Percentiles rank a stretch among this genome's conserved stretches.
Conservation (phyloP, 2,797 vertebrate genomes). For the Melanogrammus aeglefinus region DNA sequence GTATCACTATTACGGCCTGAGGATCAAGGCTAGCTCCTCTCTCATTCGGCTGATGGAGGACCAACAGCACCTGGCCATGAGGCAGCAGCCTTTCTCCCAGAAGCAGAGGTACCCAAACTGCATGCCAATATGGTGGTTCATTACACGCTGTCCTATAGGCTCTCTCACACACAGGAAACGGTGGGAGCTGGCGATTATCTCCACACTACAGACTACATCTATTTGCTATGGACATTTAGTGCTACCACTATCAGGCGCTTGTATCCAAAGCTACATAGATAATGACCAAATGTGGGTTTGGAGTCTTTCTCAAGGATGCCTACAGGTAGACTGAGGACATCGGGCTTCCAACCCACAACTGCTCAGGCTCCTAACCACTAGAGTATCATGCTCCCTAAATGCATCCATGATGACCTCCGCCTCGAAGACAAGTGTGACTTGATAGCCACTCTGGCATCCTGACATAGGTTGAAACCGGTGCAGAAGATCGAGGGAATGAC, state of each 20-base stretch:
- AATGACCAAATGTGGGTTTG: background rate
- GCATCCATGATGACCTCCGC: background rate
- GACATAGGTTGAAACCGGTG: constrained; percentile 84
- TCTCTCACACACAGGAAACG: background rate
- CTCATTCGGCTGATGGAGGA: constrained; percentile 91
- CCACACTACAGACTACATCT: background rate
- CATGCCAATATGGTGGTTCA: background rate
- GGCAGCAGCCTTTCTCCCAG: constrained; percentile 93
- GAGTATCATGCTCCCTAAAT: background rate
- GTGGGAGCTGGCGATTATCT: background rate
- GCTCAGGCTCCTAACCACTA: background rate
- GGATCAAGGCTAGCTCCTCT: constrained; percentile 90
- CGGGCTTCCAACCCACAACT: background rate
- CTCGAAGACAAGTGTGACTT: background rate
- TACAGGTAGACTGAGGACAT: background rate
- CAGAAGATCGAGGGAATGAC: constrained; percentile 95
- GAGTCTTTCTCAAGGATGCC: background rate
- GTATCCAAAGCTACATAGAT: constrained; percentile 3
- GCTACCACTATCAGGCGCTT: background rate
- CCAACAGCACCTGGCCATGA: constrained; percentile 93
- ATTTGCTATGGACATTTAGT: background rate
- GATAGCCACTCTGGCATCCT: background rate
- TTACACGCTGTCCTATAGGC: background rate
- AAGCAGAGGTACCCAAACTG: constrained; percentile 82
- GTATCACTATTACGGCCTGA: constrained; percentile 93